A percentile compares a stretch with the other conserved stretches of the same genome.
Evolutionary conservation across 2,888 invertebrate species (phyloP).

Genomic region (Chelonus formosanus): DNA sequence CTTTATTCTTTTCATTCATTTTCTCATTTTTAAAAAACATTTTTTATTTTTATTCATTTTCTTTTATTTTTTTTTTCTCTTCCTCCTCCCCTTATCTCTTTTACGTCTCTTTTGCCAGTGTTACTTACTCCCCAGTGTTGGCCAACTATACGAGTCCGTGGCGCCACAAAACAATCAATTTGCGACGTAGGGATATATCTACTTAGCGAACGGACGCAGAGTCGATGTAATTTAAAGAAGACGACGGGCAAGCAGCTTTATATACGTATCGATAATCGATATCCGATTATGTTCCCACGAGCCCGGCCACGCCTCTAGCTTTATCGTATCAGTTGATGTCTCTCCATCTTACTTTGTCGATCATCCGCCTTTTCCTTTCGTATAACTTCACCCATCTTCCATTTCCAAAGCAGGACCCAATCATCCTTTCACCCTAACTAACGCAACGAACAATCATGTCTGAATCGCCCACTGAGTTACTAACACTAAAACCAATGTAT

Average conservation of each 20-base stretch:
- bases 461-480: constrained; percentile 22
- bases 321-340: constrained; percentile 23
- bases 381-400: no score
- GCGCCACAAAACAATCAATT: constrained; percentile 39
- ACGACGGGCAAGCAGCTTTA: constrained; percentile 28
- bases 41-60: neutral
- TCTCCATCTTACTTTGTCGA: constrained; percentile 12
- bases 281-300: constrained; percentile 36
- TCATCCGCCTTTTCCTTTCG: neutral
- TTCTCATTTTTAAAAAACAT: neutral
- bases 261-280: constrained; percentile 39
- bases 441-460: constrained; percentile 24
- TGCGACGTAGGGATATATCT: constrained; percentile 35
- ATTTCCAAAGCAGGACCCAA: no score
- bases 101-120: neutral
- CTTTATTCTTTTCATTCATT: constrained; percentile 7
- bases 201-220: constrained; percentile 31
- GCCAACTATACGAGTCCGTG: constrained; percentile 19
- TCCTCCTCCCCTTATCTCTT: neutral
- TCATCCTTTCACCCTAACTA: neutral
- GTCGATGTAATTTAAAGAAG: constrained; percentile 35
- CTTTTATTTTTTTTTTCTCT: neutral
- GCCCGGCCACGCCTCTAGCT: constrained; percentile 36
- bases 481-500: neutral
- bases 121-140: neutral